phyloP scores from a whole-genome alignment of 1,140 invertebrate species.

The Riptortus pedestris region DNA sequence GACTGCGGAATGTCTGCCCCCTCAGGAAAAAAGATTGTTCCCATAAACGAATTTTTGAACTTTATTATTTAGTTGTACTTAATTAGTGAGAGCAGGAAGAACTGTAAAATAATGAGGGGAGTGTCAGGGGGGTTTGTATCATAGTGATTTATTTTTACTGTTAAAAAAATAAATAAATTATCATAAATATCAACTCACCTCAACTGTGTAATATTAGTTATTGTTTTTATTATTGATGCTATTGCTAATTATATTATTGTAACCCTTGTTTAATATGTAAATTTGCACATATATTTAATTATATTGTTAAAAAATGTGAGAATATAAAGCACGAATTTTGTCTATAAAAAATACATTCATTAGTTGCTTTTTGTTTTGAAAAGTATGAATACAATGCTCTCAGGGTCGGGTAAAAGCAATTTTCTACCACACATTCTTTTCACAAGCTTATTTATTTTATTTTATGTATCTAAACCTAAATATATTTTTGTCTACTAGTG shows the following conservation, averaged over 20 bases:
- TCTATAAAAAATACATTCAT: slow-evolving; percentile 20
- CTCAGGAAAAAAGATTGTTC: neutral
- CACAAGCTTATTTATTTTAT: neutral
- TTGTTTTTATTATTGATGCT: slow-evolving; percentile 26
- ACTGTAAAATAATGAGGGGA: neutral
- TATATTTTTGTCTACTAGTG: neutral
- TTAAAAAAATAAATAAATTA: slow-evolving; percentile 20
- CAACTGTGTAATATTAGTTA: slow-evolving; percentile 19
- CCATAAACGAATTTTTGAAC: slow-evolving; percentile 6
- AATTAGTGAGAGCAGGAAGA: slow-evolving; percentile 4
- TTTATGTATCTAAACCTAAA: no score
- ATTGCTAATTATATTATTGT: slow-evolving; percentile 24
- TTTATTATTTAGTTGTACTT: slow-evolving; percentile 14
- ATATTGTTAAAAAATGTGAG: slow-evolving; percentile 19
- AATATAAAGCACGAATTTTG: slow-evolving; percentile 24
- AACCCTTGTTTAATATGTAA: slow-evolving; percentile 26
- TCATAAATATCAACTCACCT: slow-evolving; percentile 16
- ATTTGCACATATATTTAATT: slow-evolving; percentile 26
- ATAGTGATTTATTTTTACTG: slow-evolving; percentile 27
- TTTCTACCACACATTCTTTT: neutral
- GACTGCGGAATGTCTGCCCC: slow-evolving; percentile 21
- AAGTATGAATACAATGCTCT: slow-evolving; percentile 3
- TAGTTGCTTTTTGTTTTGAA: slow-evolving; percentile 4
- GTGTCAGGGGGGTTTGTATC: slow-evolving; percentile 18
- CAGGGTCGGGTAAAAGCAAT: slow-evolving; percentile 17